Conservation (phyloP, 64 coral and sea anemone genomes). For the Stichodactyla mertensii region DNA sequence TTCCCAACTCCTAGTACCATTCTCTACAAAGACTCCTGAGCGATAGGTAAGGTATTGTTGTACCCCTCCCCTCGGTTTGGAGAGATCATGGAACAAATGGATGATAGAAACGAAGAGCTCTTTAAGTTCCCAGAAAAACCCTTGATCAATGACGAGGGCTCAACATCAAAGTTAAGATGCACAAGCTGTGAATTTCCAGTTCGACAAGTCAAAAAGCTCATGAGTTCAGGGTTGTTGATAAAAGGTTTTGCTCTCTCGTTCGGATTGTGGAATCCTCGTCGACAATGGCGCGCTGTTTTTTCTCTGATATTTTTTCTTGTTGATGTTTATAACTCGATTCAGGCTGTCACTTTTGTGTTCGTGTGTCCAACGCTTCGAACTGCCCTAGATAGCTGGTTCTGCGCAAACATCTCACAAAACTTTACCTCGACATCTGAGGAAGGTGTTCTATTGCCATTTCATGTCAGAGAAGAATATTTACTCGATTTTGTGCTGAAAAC, state of each 20-base stretch:
- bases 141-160: not conserved
- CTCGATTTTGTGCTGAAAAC: not conserved
- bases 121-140: not conserved
- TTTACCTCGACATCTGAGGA: not conserved
- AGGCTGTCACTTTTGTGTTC: slow-evolving; percentile 24
- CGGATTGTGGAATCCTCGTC: slow-evolving; percentile 51
- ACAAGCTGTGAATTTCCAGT: not conserved
- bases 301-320: slow-evolving; percentile 35
- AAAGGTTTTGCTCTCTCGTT: slow-evolving; percentile 29
- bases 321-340: slow-evolving; percentile 45
- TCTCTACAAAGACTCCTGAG: too few species aligned
- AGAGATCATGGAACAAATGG: not conserved
- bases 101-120: not conserved
- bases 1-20: too few species aligned
- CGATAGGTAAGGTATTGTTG: too few species aligned
- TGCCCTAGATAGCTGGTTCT: slow-evolving; percentile 35
- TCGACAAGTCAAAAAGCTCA: not conserved
- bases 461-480: not conserved
- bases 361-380: slow-evolving; percentile 35
- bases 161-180: not conserved
- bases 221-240: slow-evolving; percentile 30
- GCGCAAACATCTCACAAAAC: slow-evolving; percentile 16
- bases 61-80: too few species aligned
- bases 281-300: slow-evolving; percentile 42
- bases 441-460: not conserved